Percentiles rank a stretch among this genome's conserved stretches.
phyloP scores from a whole-genome alignment of 2,888 invertebrate species.

The Gonocerus acuteangulatus region DNA sequence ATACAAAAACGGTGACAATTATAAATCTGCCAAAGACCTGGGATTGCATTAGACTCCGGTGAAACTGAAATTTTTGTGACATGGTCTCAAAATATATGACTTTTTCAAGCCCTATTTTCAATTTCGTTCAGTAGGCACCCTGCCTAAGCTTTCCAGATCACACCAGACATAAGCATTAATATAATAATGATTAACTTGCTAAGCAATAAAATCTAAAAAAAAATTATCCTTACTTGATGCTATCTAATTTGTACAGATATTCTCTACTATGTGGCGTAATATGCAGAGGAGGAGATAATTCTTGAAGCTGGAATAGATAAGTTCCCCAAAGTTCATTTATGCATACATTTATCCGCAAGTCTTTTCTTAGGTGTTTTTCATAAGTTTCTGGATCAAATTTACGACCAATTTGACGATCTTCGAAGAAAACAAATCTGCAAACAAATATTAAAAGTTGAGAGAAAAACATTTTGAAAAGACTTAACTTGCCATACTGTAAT shows the following conservation, averaged over 20 bases:
- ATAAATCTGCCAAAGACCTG: too few species aligned
- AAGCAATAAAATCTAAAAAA: too few species aligned
- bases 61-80: too few species aligned
- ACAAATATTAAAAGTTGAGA: not conserved
- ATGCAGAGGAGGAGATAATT: not conserved
- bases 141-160: too few species aligned
- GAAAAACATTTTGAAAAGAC: not conserved
- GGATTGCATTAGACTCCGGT: too few species aligned
- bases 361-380: conserved; percentile 14
- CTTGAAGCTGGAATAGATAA: not conserved
- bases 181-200: too few species aligned
- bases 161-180: too few species aligned
- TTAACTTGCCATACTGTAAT: too few species aligned
- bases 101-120: too few species aligned
- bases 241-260: not conserved
- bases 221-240: not conserved
- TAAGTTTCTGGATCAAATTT: conserved; percentile 14
- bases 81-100: too few species aligned
- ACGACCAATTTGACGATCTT: not conserved
- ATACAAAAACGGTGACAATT: too few species aligned
- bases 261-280: not conserved
- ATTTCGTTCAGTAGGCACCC: too few species aligned
- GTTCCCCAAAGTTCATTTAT: conserved; percentile 23
- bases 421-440: conserved; percentile 25
- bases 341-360: conserved; percentile 15